A percentile compares a stretch with the other conserved stretches of the same genome.
Conservation (phyloP, 1,140 invertebrate genomes). For the Ptiloglossa arizonensis region DNA sequence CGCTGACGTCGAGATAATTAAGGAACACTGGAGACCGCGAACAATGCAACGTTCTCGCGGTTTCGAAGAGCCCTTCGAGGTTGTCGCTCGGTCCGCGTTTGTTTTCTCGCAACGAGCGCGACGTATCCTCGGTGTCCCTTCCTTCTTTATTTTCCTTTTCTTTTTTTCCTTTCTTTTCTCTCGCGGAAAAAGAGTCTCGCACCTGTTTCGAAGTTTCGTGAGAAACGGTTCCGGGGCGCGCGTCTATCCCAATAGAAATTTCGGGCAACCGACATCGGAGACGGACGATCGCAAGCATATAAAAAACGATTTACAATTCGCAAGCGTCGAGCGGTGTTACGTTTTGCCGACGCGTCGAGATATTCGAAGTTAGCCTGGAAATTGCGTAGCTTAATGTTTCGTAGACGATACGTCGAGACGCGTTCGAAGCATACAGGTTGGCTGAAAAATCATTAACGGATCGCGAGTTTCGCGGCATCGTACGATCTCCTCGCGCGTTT, state of each 20-base stretch:
- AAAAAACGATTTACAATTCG: too few species aligned
- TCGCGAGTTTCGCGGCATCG: not conserved
- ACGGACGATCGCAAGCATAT: too few species aligned
- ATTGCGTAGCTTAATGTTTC: conserved; percentile 14
- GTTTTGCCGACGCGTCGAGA: not conserved
- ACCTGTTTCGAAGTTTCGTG: too few species aligned
- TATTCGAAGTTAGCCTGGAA: not conserved
- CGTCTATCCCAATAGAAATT: too few species aligned
- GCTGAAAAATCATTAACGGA: conserved; percentile 30
- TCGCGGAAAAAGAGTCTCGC: not conserved
- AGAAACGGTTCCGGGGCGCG: too few species aligned
- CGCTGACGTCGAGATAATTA: not conserved
- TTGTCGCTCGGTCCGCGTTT: not conserved
- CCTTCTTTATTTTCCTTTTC: too few species aligned
- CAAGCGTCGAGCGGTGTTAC: not conserved
- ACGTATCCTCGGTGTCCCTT: not conserved
- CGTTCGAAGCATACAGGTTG: conserved; percentile 39
- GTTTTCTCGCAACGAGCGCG: not conserved
- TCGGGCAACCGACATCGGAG: too few species aligned
- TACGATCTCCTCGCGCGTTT: not conserved
- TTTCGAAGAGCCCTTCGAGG: not conserved
- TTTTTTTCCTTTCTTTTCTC: too few species aligned
- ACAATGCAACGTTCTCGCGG: too few species aligned
- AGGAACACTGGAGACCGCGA: not conserved
- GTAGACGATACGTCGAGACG: conserved; percentile 18